Percentiles rank a stretch among this genome's conserved stretches.
These are phyloP conservation scores for Phyllostomus hastatus DNA, from an alignment of 2,113 vertebrate species.

Conservation along the genomic window DNA sequence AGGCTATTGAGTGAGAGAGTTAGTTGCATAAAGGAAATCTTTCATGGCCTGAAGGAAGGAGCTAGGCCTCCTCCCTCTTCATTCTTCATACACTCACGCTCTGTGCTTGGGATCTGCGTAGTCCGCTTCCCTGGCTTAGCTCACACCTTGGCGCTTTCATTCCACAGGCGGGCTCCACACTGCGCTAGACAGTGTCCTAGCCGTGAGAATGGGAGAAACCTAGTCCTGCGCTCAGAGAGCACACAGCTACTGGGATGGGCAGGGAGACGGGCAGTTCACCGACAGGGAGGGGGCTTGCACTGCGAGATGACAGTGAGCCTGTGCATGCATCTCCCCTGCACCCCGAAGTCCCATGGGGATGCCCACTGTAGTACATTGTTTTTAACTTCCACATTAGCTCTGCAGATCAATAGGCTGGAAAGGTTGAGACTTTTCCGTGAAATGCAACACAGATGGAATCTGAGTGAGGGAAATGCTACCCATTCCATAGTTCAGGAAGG, in stretches of 20 bases:
- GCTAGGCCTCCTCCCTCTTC: not conserved
- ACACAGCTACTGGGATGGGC: not conserved
- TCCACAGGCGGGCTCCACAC: not conserved
- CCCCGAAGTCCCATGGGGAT: not conserved
- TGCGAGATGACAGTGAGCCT: not conserved
- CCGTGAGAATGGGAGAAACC: not conserved
- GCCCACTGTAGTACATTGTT: no score
- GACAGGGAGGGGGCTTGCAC: not conserved
- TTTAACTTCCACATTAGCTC: not conserved
- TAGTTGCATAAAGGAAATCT: rapidly evolving
- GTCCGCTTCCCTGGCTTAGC: not conserved
- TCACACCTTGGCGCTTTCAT: not conserved
- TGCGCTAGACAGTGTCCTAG: not conserved
- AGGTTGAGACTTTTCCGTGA: not conserved
- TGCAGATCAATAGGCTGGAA: not conserved
- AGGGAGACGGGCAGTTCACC: not conserved
- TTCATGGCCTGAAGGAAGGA: not conserved
- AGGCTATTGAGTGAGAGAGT: not conserved
- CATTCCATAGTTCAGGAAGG: not conserved
- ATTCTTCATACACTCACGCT: not conserved
- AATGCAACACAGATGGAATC: not conserved
- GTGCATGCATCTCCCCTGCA: not conserved
- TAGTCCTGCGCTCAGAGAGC: not conserved
- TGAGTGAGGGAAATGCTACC: not conserved
- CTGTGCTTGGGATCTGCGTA: not conserved